Base-by-base conservation (phyloP, 2,888 invertebrate species). In the Cantharis nigra region DNA sequence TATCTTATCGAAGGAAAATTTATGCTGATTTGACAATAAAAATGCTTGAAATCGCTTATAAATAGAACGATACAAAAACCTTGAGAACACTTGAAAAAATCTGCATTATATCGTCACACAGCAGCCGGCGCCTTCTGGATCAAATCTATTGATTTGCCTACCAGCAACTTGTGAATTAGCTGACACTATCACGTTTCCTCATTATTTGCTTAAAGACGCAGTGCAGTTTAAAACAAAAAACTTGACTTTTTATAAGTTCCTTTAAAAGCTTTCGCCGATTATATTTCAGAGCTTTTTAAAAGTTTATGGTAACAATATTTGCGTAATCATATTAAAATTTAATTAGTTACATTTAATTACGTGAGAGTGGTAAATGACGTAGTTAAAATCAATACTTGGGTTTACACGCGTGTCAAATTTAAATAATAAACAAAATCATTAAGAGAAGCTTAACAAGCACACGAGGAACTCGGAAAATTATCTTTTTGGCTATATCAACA, bases 101-200 rank as follows among this genome's bases (percentile, higher is more conserved):
- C 78, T 78, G 78, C 78, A 73, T 71, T 75, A 72, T 70, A 49
- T 70, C 75, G 78, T 78, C 73, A 73, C 75, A 75, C 73, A 78
- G 73, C 76, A 72, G 73, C 74, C 73, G 78, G 78, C 78, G 78
- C 76, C 76, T 73, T 74, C 71, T 71, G 71, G 65, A 71, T 76
- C 72, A 76, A 76, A 72, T 73, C 75, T 78, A 78, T 78, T 71
- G 78, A 78, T 78, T 76, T 71, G 70, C 64, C 10, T 71, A 71
- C 69, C 62, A 64, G 72, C 69, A 72, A 67, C 64, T 63, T 69
- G 33, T 62, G 72, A 30, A 74, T 78, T 76, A 78, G 78, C 78
- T 78, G 78, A 71, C 74, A 65, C 26, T 78, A 75, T 78, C 71
- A 72, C 70, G 70, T 30, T 77, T 71, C 73, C 33, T 73, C 74